A percentile compares a stretch with the other conserved stretches of the same genome.
These are phyloP conservation scores for Brassicogethes aeneus DNA, from an alignment of 2,888 invertebrate species.

Conservation along the genomic window DNA sequence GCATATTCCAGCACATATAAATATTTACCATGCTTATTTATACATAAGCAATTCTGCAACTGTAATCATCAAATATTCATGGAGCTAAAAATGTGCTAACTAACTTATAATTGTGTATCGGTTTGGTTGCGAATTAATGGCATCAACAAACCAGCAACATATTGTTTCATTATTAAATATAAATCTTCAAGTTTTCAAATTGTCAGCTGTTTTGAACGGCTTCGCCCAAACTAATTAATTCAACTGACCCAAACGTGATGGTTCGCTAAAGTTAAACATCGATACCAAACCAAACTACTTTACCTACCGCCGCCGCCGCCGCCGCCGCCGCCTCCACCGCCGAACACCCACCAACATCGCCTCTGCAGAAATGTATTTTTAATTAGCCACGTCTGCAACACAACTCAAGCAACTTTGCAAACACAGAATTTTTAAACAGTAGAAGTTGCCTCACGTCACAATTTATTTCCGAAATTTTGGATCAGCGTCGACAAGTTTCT, in stretches of 20 bases:
- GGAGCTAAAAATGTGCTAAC: too few relatives aligned
- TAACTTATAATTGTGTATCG: too few relatives aligned
- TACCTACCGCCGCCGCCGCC: slow-evolving; percentile 16
- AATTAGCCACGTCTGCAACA: slow-evolving; percentile 27
- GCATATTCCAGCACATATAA: too few relatives aligned
- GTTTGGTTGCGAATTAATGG: too few relatives aligned
- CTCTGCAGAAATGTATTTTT: slow-evolving; percentile 24
- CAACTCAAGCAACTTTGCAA: too few relatives aligned
- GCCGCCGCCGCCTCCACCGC: slow-evolving; percentile 14
- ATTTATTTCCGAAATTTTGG: too few relatives aligned
- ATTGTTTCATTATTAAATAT: slow-evolving; percentile 33
- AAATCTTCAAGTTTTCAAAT: slow-evolving; percentile 32
- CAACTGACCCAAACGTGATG: slow-evolving; percentile 30
- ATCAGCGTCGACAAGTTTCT: too few relatives aligned
- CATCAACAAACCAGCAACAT: slow-evolving; percentile 20
- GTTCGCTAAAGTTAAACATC: slow-evolving; percentile 29
- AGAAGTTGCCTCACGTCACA: too few relatives aligned
- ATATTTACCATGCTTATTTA: too few relatives aligned
- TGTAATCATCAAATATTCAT: too few relatives aligned
- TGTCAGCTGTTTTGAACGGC: slow-evolving; percentile 35
- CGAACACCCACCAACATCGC: slow-evolving; percentile 2
- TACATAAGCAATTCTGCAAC: too few relatives aligned
- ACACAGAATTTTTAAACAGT: too few relatives aligned
- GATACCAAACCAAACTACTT: slow-evolving; percentile 24
- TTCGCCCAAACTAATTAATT: slow-evolving; percentile 31